These are phyloP conservation scores for Drosophila quinaria DNA, from an alignment of 2,888 invertebrate species.

Conservation along the genomic window DNA sequence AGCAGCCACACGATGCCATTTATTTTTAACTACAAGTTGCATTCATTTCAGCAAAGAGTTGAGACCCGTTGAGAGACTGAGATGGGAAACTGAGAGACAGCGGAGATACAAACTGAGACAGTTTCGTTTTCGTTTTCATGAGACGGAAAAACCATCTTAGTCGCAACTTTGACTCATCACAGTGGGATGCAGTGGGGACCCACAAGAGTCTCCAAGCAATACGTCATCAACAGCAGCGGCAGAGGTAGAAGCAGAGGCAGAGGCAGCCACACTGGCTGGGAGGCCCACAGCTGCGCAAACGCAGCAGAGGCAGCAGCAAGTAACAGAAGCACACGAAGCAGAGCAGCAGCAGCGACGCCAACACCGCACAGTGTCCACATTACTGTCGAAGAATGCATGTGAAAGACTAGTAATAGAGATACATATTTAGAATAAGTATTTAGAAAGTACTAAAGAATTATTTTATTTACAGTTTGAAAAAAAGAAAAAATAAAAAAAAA, in stretches of 20 bases:
- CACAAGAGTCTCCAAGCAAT: conserved; percentile 38
- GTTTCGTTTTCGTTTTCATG: conserved; percentile 76
- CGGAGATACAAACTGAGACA: conserved; percentile 47
- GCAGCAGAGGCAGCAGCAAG: conserved; percentile 54
- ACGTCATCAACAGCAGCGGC: conserved; percentile 58
- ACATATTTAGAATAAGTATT: too few relatives aligned
- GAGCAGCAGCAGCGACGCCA: conserved; percentile 41
- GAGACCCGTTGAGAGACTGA: conserved; percentile 12
- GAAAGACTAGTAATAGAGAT: neutral
- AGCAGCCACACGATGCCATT: conserved; percentile 49
- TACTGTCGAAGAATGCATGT: neutral
- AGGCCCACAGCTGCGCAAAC: conserved; percentile 64
- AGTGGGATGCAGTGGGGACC: conserved; percentile 1
- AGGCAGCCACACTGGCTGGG: conserved; percentile 29
- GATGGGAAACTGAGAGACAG: conserved; percentile 13
- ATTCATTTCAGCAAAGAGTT: conserved; percentile 46
- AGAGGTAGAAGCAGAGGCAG: conserved; percentile 22
- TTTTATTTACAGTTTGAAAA: too few relatives aligned
- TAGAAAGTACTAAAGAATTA: too few relatives aligned
- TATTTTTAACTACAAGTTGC: conserved; percentile 62
- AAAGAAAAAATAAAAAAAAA: too few relatives aligned
- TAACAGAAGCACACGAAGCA: conserved; percentile 42
- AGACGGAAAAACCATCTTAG: conserved; percentile 55
- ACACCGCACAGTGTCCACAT: conserved; percentile 36
- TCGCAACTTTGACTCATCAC: conserved; percentile 54